Base-by-base conservation (phyloP, 2,113 vertebrate genomes). In the Puma concolor region DNA sequence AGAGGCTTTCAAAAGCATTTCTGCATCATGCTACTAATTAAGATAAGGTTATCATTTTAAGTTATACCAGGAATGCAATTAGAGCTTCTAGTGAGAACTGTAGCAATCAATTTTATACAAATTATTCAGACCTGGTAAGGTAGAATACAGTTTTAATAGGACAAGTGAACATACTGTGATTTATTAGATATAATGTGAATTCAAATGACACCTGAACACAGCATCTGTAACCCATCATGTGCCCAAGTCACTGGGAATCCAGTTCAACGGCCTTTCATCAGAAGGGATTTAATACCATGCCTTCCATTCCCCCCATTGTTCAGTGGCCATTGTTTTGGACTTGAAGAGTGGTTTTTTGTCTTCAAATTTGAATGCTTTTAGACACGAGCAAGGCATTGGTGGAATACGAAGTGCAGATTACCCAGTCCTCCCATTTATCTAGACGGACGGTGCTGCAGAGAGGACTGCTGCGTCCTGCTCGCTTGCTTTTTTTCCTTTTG, bases 31-130 rank as follows among this genome's bases (percentile, higher is more conserved):
- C 96, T 98, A 98, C 98, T 99, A 99, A 99, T 99, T 99, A 99
- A 98, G 98, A 99, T 99, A 99, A 99, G 98, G 98, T 99, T 99
- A 99, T 99, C 98, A 98, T 98, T 99, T 99, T 98, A 99, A 99
- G 98, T 99, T 99, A 98, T 97, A 99, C 98, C 86, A 98, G 97
- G 98, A 99, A 99, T 98, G 98, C 98, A 99, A 99, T 99, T 99
- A 99, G 98, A 98, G 96, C 92, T 98, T 98, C 98, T 98, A 96
- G 97, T 98, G 98, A 98, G 98, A 98, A 98, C 97, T 97, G 98
- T 96, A 98, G 98, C 98, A 98, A 98, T 99, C 98, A 98, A 98
- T 99, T 99, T 99, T 98, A 98, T 98, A 98, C 98, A 98, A 98
- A 99, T 99, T 98, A 98, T 98, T 98, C 97, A 98, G 97, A 97